Evolutionary conservation across 2,888 invertebrate species (phyloP).

Genomic region (Xanthia icteritia): DNA sequence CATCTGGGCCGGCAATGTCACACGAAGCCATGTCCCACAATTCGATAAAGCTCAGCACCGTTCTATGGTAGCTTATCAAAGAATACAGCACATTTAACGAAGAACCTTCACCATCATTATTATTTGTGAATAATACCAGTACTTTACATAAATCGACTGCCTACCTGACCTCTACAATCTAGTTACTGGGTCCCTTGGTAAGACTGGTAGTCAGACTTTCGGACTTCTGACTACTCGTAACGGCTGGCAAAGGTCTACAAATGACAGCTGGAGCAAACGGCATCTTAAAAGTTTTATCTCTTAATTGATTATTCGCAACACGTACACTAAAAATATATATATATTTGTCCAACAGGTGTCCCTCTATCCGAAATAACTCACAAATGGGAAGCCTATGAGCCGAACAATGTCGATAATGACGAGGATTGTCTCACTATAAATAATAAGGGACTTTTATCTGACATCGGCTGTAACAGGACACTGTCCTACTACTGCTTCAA

Average conservation of each 20-base stretch:
- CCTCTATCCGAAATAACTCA: slow-evolving; percentile 12
- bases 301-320: neutral
- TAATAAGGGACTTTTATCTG: slow-evolving; percentile 9
- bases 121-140: neutral
- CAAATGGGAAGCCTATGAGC: slow-evolving; percentile 8
- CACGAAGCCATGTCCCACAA: neutral
- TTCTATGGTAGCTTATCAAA: neutral
- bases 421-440: slow-evolving; percentile 12
- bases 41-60: neutral
- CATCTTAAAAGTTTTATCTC: no score
- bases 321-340: neutral
- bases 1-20: no score
- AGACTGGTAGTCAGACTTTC: neutral
- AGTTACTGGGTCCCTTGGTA: neutral
- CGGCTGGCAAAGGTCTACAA: neutral
- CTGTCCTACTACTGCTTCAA: slow-evolving; percentile 12
- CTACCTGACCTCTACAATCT: neutral
- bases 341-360: neutral
- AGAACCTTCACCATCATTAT: neutral
- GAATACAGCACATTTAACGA: neutral
- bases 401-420: slow-evolving; percentile 12
- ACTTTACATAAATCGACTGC: neutral
- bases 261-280: neutral
- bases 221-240: no score
- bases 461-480: slow-evolving; percentile 1